Conservation (phyloP, 2,888 invertebrate species). For the Strigamia crassipes region DNA sequence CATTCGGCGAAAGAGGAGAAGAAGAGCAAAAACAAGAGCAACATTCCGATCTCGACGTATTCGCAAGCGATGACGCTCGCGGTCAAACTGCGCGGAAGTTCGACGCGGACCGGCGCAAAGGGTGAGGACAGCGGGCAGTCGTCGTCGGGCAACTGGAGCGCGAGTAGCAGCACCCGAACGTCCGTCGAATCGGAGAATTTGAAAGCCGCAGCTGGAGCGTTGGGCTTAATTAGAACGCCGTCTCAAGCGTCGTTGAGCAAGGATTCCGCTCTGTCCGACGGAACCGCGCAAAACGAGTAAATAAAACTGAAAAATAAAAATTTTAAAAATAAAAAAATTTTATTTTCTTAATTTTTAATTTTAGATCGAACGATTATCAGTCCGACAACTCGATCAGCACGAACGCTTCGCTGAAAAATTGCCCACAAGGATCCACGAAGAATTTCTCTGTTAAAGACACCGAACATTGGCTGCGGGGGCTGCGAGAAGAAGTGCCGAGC, state of each 20-base stretch:
- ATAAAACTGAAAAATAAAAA: too few species aligned
- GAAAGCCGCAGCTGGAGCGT: constrained; percentile 53
- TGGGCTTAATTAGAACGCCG: constrained; percentile 47
- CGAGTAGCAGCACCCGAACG: constrained; percentile 72
- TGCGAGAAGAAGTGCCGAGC: constrained; percentile 46
- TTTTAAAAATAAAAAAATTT: constrained; percentile 46
- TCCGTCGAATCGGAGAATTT: constrained; percentile 65
- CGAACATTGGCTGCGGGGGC: constrained; percentile 45
- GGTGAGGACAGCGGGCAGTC: constrained; percentile 77
- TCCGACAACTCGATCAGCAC: background rate
- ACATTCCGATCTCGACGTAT: constrained; percentile 52
- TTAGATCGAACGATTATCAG: constrained; percentile 4
- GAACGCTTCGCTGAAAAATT: background rate
- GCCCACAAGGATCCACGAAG: background rate
- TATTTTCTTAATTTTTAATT: constrained; percentile 1
- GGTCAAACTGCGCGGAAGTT: constrained; percentile 73
- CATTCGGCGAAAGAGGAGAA: background rate
- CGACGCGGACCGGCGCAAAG: constrained; percentile 48
- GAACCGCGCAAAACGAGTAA: constrained; percentile 49
- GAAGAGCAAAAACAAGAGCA: constrained; percentile 44
- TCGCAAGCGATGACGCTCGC: constrained; percentile 66
- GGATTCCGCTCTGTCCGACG: constrained; percentile 56
- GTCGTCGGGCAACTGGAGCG: constrained; percentile 93
- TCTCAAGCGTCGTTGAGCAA: constrained; percentile 59
- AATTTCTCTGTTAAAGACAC: constrained; percentile 44